Base-by-base conservation (phyloP, 92 coral and sea anemone species). In the Pocillopora meandrina region DNA sequence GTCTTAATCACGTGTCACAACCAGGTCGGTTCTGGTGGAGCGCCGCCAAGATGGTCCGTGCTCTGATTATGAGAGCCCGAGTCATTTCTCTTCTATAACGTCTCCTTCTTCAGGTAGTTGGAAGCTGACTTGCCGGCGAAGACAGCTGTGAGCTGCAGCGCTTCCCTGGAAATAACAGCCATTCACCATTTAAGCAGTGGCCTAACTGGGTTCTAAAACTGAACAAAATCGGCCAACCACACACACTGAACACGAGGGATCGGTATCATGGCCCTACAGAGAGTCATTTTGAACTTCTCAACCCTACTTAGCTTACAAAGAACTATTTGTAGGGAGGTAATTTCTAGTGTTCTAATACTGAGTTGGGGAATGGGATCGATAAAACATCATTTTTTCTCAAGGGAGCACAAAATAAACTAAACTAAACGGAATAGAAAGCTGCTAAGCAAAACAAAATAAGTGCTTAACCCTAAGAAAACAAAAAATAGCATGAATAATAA, bases 41-140 rank as follows among this genome's bases (percentile, higher is more conserved):
- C 31, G 16, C 56, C 14, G 57, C 10, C 66, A 34, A 5, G 84
- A 5, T 59, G 61, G 56, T 69, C 42, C 52, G 9, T 26, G 42
- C n/a, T 67, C 71, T 56, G 72, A 55, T 67, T 35, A 59, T 12
- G 8, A 13, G 14, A 42, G 56, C 58, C 55, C 11, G 21, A 18
- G 36, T 61, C 35, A 21, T 20, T 11, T 36, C 68, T 71, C 71
- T 56, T n/a, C 17, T 56, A 34, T 1, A 21, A 49, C 73, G 58
- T 72, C 85, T 36, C 74, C 88, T 56, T 90, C 90, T 23, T 90
- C 93, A 14, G 93, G 93, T 78, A 90, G 82, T 69, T 90, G 93
- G 61, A 90, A 90, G 80, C 93, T 90, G 73, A 90, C 93, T 90
- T 90, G 93, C 12, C 91, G 88, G n/a, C 86, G 86, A 63, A 83